These are phyloP conservation scores for Metridium senile DNA, from an alignment of 92 coral and sea anemone species.

Conservation along the genomic window DNA sequence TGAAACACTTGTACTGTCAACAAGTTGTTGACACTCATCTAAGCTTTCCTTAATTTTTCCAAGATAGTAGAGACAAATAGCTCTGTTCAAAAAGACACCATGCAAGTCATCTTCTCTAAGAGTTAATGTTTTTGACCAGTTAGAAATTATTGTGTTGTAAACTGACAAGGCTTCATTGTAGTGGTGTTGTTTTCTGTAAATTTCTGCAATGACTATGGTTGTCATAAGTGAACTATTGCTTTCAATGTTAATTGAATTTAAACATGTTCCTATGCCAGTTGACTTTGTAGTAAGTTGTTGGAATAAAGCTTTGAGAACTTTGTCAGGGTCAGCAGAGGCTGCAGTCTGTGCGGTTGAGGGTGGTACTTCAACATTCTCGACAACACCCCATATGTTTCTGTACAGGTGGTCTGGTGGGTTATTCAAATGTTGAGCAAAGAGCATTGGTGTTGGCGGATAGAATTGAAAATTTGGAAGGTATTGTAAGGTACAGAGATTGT, in stretches of 20 bases:
- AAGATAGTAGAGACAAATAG: constrained; percentile 23
- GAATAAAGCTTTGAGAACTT: constrained; percentile 1
- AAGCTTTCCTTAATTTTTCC: constrained; percentile 8
- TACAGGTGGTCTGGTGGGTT: constrained; percentile 11
- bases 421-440: constrained; percentile 12
- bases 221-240: too few relatives aligned
- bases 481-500: constrained; percentile 10
- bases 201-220: constrained; percentile 15
- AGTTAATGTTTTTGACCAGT: constrained; percentile 7
- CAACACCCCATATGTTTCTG: constrained; percentile 32
- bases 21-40: constrained; percentile 12
- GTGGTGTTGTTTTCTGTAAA: constrained; percentile 11
- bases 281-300: constrained; percentile 1
- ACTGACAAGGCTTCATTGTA: constrained; percentile 3
- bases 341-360: neutral
- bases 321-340: neutral
- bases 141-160: constrained; percentile 7
- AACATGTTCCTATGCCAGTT: neutral
- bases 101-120: constrained; percentile 23
- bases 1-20: constrained; percentile 16
- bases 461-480: constrained; percentile 22
- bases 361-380: neutral
- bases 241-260: too few relatives aligned
- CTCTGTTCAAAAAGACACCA: constrained; percentile 1
- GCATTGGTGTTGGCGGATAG: constrained; percentile 35